These are phyloP conservation scores for Alosa sapidissima DNA, from an alignment of 2,797 vertebrate genomes.

Conservation along the genomic window DNA sequence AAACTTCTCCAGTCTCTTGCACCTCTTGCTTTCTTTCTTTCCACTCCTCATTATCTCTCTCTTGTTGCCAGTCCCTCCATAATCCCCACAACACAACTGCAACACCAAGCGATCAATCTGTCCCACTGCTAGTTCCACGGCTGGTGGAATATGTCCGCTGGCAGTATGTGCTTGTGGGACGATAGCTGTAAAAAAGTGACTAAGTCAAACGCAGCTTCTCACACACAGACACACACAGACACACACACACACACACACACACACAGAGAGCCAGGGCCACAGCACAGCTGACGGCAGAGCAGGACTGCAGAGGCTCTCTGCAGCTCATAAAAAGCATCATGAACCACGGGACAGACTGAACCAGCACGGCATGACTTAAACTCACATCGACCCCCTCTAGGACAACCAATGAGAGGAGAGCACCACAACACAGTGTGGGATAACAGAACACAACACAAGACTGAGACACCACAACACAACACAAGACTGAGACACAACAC, in stretches of 20 bases:
- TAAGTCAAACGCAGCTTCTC: neutral
- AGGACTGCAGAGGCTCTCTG: neutral
- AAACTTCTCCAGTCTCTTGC: neutral
- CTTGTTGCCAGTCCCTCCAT: neutral
- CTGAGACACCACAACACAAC: too few relatives aligned
- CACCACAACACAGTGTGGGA: too few relatives aligned
- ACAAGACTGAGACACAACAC: too few relatives aligned
- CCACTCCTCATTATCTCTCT: neutral
- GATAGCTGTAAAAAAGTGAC: neutral
- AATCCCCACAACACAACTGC: neutral
- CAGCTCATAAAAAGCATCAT: neutral
- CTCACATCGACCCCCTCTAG: too few relatives aligned
- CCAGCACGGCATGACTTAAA: neutral
- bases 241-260: neutral
- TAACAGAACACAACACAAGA: too few relatives aligned
- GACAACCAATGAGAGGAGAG: too few relatives aligned
- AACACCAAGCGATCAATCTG: neutral
- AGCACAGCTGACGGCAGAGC: neutral
- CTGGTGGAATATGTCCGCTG: neutral
- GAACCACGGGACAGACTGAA: neutral
- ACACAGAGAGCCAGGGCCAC: neutral
- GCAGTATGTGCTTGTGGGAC: neutral
- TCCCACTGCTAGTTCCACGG: neutral
- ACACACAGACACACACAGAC: neutral
- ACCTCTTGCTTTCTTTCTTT: neutral